These are phyloP conservation scores for Microcaecilia unicolor DNA, from an alignment of 2,797 vertebrate genomes.

Conservation along the genomic window DNA sequence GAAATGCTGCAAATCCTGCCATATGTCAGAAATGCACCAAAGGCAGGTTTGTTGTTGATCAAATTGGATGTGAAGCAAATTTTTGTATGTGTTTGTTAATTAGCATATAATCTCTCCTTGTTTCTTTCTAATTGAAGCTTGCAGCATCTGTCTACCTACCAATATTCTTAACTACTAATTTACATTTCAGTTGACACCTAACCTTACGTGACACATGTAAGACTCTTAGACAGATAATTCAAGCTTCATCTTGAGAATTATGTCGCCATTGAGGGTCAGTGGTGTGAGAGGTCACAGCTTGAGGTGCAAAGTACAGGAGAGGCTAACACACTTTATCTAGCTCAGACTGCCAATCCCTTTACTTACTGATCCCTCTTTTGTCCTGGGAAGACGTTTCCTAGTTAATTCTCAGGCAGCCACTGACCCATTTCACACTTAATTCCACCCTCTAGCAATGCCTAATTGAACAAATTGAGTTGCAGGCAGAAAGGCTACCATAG, in stretches of 20 bases:
- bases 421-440: constrained; percentile 78
- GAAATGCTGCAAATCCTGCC: too few species aligned
- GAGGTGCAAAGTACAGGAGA: constrained; percentile 55
- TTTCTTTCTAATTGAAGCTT: constrained; percentile 45
- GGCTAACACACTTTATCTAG: constrained; percentile 49
- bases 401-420: constrained; percentile 71
- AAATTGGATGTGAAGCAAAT: constrained; percentile 13
- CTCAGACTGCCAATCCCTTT: constrained; percentile 47
- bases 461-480: constrained; percentile 97
- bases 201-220: constrained; percentile 68
- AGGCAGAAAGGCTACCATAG: constrained; percentile 63
- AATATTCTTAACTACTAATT: constrained; percentile 46
- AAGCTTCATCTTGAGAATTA: constrained; percentile 51
- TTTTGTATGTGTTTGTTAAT: constrained; percentile 31
- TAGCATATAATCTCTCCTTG: constrained; percentile 48
- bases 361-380: constrained; percentile 42
- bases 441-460: constrained; percentile 72
- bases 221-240: constrained; percentile 69
- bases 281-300: constrained; percentile 50
- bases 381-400: constrained; percentile 25
- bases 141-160: constrained; percentile 50
- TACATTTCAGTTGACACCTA: constrained; percentile 58
- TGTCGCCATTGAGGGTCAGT: constrained; percentile 62
- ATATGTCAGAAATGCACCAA: too few species aligned
- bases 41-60: constrained; percentile 26